Evolutionary conservation across 1,140 invertebrate species (phyloP).

Genomic region (Proales similis): DNA sequence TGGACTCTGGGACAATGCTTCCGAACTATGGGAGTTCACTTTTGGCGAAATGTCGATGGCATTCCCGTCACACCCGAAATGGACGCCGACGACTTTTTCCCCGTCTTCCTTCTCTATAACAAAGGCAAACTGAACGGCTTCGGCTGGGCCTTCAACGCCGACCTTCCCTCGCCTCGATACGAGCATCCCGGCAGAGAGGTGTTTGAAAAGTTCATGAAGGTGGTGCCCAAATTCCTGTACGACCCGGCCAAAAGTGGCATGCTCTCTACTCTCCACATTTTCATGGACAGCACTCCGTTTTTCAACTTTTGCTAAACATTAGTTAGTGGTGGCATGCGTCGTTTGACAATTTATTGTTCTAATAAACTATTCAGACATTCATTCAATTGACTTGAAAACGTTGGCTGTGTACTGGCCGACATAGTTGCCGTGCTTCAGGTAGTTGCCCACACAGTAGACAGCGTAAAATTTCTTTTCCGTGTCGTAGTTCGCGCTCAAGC

Average conservation of each 20-base stretch:
- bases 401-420: no score
- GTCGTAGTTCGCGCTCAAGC: no score
- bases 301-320: slow-evolving; percentile 41
- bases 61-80: slow-evolving; percentile 40
- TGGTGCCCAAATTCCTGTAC: slow-evolving; percentile 39
- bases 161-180: slow-evolving; percentile 38
- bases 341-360: no score
- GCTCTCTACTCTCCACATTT: slow-evolving; percentile 41
- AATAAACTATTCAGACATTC: no score
- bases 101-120: slow-evolving; percentile 47
- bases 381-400: no score
- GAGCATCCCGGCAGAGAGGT: slow-evolving; percentile 42
- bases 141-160: slow-evolving; percentile 43
- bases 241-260: neutral
- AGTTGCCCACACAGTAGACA: no score
- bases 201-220: slow-evolving; percentile 40
- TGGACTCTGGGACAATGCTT: slow-evolving; percentile 49
- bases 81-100: slow-evolving; percentile 43
- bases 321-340: no score
- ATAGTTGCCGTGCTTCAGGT: no score
- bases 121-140: slow-evolving; percentile 46
- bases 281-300: slow-evolving; percentile 40
- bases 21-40: slow-evolving; percentile 45
- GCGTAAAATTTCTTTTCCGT: no score
- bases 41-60: slow-evolving; percentile 43